Base-by-base conservation (phyloP, 1,140 invertebrate species). In the Listronotus oregonensis region DNA sequence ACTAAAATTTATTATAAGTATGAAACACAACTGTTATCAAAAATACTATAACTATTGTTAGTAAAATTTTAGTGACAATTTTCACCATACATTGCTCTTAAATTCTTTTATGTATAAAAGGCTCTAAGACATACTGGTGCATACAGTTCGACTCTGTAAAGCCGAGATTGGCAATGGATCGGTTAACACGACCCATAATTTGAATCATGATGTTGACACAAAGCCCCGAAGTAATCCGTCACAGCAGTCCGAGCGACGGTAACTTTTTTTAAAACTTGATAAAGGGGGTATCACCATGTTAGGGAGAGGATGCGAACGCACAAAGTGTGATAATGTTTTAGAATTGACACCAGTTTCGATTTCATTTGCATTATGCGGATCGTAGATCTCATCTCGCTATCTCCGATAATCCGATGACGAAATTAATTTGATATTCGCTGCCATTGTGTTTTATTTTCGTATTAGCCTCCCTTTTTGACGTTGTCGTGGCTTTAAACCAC, bases 151-250 rank as follows among this genome's bases (percentile, higher is more conserved):
- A 8, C 50, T 15, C 50, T 37, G 34, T 32, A 7, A 37, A 8
- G n/a, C 17, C 18, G 15, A 27, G n/a, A 40, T 61, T 39, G 18
- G 51, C 42, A 58, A 37, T 52, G 57, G 43, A 61, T 69, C 51
- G 64, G 68, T 75, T 75, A 72, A 75, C 70, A 65, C 70, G 44
- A 42, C 17, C 61, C 63, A 72, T 74, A 77, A 77, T 77, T 74
- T 73, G 74, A 75, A 76, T 73, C 75, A 71, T 74, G 75, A 76
- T 76, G 73, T 75, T 77, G 75, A 77, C 75, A 77, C 72, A 73
- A 77, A 77, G 71, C 75, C 74, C 69, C 66, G 42, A 58, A 71
- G 73, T 77, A 77, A 77, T 77, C 75, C 69, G 73, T 77, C 72
- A 75, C 71, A 67, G 73, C 71, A 72, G 68, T 73, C 70, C 69